Base-by-base conservation (phyloP, 2,113 vertebrate genomes). In the Puntigrus tetrazona region DNA sequence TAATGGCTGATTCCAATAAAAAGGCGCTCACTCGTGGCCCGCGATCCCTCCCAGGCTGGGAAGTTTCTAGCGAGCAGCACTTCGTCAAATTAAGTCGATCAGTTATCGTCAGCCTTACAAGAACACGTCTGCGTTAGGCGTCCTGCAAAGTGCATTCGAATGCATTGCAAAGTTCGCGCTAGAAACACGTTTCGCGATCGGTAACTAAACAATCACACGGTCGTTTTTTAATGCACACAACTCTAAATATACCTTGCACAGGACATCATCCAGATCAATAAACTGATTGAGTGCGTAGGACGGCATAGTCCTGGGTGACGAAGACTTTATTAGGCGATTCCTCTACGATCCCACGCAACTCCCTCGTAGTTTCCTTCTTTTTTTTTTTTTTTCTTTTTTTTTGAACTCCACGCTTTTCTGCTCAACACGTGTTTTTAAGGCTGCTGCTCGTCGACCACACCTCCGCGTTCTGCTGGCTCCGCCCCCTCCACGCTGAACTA, bases 351-450 rank as follows among this genome's bases (percentile, higher is more conserved):
- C 55, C 65, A 41, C 67, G 3, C 10, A 67, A 34, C 79, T 7
- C 73, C 7, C 75, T 31, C 43, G 36, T 31, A 78, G 78, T 86
- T 70, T n/a, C n/a, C n/a, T n/a, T n/a, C n/a, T n/a, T n/a, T n/a
- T n/a, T n/a, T n/a, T n/a, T n/a, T n/a, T n/a, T n/a, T n/a, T n/a
- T n/a, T n/a, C n/a, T n/a, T n/a, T n/a, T n/a, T 87, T 70, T 79
- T 55, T 59, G 87, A 59, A 10, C 72, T 87, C 52, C 55, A 83
- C 78, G 73, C 81, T 50, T 81, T 6, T n/a, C 31, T n/a, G 3
- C 73, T 76, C 75, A 31, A 92, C 93, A 93, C 93, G 92, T 94
- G 91, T 89, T 87, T 94, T 94, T 95, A 94, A 93, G 91, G 91
- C 88, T 84, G 88, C 78, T 59, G 69, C 74, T 27, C 16, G 47